phyloP scores from a whole-genome alignment of 2,113 vertebrate genomes.

The Microtus richardsoni region DNA sequence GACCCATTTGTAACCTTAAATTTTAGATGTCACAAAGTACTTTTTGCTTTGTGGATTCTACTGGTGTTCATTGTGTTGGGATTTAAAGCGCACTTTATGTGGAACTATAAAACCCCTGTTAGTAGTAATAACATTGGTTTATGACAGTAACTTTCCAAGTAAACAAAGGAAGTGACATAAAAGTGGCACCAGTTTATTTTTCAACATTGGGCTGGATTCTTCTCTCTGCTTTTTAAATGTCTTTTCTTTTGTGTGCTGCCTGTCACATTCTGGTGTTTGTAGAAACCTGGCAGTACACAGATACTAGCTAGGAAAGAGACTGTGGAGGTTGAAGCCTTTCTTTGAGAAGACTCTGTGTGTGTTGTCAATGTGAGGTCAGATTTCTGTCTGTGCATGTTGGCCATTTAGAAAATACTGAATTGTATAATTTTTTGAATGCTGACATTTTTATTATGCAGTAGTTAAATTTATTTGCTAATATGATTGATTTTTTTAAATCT shows the following conservation, averaged over 20 bases:
- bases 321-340: neutral
- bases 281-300: neutral
- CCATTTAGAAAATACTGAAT: slow-evolving; percentile 50
- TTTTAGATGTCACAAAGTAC: neutral
- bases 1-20: neutral
- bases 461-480: slow-evolving; percentile 17
- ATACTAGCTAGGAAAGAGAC: neutral
- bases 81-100: slow-evolving; percentile 22
- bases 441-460: neutral
- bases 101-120: neutral
- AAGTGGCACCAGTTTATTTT: neutral
- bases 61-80: neutral
- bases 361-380: neutral
- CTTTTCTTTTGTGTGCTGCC: neutral
- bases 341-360: neutral
- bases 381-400: neutral
- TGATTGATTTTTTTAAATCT: slow-evolving; percentile 9
- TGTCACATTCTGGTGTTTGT: neutral
- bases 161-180: neutral
- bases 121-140: slow-evolving; percentile 34
- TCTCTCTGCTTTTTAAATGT: neutral
- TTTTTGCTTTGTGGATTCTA: neutral
- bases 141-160: neutral
- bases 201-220: neutral
- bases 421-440: slow-evolving; percentile 3